phyloP scores from a whole-genome alignment of 2,888 invertebrate genomes.

The Metallyticus violacea region DNA sequence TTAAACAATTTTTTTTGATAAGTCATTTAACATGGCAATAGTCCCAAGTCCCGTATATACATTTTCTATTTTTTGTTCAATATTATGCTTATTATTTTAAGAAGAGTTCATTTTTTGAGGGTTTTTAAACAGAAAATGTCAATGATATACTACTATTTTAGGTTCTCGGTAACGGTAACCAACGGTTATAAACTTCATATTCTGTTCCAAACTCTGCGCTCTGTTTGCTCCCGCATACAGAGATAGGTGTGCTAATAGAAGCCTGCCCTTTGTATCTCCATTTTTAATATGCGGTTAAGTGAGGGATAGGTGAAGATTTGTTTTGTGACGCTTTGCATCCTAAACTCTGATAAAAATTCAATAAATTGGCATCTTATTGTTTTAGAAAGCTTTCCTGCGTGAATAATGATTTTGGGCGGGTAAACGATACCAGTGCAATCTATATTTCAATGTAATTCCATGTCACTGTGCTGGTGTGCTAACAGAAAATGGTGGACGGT shows the following conservation, averaged over 20 bases:
- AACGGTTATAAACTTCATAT: too few relatives aligned
- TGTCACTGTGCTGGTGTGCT: background rate
- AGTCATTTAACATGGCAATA: too few relatives aligned
- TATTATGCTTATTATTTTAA: too few relatives aligned
- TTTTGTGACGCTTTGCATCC: background rate
- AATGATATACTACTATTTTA: too few relatives aligned
- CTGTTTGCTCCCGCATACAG: background rate
- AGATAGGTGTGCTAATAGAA: background rate
- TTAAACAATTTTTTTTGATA: too few relatives aligned
- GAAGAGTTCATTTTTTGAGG: too few relatives aligned
- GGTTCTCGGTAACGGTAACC: too few relatives aligned
- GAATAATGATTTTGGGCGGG: background rate
- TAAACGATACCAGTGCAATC: background rate
- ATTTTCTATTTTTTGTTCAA: too few relatives aligned
- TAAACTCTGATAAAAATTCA: background rate
- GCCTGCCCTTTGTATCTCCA: background rate
- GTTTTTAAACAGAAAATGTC: too few relatives aligned
- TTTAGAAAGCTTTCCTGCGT: background rate
- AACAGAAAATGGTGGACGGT: background rate
- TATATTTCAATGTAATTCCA: background rate
- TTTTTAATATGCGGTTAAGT: background rate
- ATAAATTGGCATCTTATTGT: background rate
- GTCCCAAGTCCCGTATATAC: too few relatives aligned
- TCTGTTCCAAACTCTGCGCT: background rate
- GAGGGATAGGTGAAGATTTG: background rate